phyloP scores from a whole-genome alignment of 2,888 invertebrate species.

The Hoplodrina blanda region DNA sequence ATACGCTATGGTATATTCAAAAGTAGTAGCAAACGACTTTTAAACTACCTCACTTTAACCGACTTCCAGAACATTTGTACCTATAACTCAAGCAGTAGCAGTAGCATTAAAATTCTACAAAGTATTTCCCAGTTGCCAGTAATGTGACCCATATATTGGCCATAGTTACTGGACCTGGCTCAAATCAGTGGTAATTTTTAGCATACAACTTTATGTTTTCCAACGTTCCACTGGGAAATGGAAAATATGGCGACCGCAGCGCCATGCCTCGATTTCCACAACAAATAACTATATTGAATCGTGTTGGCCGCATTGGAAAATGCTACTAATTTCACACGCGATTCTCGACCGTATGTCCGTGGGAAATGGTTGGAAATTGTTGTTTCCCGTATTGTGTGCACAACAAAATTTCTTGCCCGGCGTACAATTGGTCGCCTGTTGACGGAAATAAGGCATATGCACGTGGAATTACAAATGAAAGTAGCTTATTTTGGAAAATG shows the following conservation, averaged over 20 bases:
- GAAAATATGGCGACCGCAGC: slow-evolving; percentile 72
- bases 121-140: slow-evolving; percentile 36
- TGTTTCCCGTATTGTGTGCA: slow-evolving; percentile 30
- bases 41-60: slow-evolving; percentile 17
- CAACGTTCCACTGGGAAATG: slow-evolving; percentile 66
- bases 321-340: slow-evolving; percentile 26
- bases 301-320: slow-evolving; percentile 51
- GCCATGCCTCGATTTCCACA: slow-evolving; percentile 66
- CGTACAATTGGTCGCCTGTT: slow-evolving; percentile 66
- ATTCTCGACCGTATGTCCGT: slow-evolving; percentile 49
- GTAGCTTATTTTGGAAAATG: slow-evolving; percentile 62
- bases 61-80: slow-evolving; percentile 27
- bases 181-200: slow-evolving; percentile 53
- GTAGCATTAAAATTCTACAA: slow-evolving; percentile 45
- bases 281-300: slow-evolving; percentile 70
- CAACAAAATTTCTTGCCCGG: slow-evolving; percentile 61
- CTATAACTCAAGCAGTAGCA: slow-evolving; percentile 23
- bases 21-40: slow-evolving; percentile 22
- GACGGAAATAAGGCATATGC: slow-evolving; percentile 74
- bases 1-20: not conserved
- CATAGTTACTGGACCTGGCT: slow-evolving; percentile 24
- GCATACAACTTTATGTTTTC: slow-evolving; percentile 61
- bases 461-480: slow-evolving; percentile 66
- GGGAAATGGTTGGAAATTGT: slow-evolving; percentile 46
- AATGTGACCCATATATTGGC: slow-evolving; percentile 44